Conservation (phyloP, 2,888 invertebrate genomes). For the Pseudanteris insignis region DNA sequence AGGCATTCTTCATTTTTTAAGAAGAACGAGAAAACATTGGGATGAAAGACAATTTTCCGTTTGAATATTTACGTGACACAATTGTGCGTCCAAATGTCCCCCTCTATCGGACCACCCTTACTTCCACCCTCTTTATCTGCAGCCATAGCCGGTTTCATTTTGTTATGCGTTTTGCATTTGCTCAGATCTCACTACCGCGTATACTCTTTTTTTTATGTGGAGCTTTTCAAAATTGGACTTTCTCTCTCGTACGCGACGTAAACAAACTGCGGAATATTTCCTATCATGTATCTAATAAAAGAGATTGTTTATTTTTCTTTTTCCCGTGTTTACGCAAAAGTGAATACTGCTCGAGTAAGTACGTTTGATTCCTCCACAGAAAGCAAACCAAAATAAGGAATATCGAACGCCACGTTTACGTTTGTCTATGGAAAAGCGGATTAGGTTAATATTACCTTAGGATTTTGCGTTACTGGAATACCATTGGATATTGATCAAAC, state of each 20-base stretch:
- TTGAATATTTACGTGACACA: slow-evolving; percentile 37
- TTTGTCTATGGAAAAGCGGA: too few species aligned
- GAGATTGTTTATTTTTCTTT: slow-evolving; percentile 14
- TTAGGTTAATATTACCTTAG: too few species aligned
- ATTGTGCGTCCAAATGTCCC: slow-evolving; percentile 34
- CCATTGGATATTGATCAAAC: too few species aligned
- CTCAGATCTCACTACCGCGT: slow-evolving; percentile 22
- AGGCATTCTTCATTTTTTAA: slow-evolving; percentile 35
- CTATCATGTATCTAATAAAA: slow-evolving; percentile 28
- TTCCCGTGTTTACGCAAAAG: slow-evolving; percentile 8
- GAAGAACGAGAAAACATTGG: slow-evolving; percentile 28
- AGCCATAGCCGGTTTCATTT: slow-evolving; percentile 10
- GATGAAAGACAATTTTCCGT: slow-evolving; percentile 41
- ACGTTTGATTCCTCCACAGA: too few species aligned
- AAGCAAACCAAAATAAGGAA: too few species aligned
- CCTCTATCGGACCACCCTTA: background rate
- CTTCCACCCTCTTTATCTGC: background rate
- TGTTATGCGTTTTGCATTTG: slow-evolving; percentile 26
- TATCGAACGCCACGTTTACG: too few species aligned
- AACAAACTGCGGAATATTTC: slow-evolving; percentile 21
- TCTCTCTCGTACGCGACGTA: slow-evolving; percentile 18
- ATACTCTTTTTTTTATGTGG: slow-evolving; percentile 21
- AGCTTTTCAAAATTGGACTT: slow-evolving; percentile 30
- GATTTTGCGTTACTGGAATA: too few species aligned
- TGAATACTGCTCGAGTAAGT: slow-evolving; percentile 10